Evolutionary conservation across 2,888 invertebrate species (phyloP), one percentile per base, ranked within the genome.

Genomic region (Oxycera nigricornis): DNA sequence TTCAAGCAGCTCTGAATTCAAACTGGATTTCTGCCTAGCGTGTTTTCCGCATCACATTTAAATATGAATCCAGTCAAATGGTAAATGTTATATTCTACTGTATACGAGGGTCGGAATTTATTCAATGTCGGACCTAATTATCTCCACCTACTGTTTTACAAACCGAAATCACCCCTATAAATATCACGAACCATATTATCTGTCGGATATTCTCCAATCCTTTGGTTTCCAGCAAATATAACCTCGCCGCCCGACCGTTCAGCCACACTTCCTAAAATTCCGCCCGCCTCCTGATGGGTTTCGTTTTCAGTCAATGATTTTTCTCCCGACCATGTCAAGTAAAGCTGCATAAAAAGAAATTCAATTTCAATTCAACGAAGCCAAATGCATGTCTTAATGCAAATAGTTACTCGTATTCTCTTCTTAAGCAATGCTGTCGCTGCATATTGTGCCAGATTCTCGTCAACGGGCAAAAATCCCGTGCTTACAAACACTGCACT

Each of bases 401-500:
- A 46, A 67, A 46, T 35, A 57, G 72, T 75, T 79, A 87, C 88
- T 79, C 84, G 82, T 77, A 87, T 86, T 77, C 87, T 81, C 79
- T 87, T 87, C 76, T 84, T 83, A 1, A 84, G 79, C 74, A 87
- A 74, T 74, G 83, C 85, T 76, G 85, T 85, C 17, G 86, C 83
- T 20, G 87, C 85, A 78, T 85, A 82, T 75, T 85, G 84, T 22
- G 86, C 85, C 52, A 87, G 80, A 78, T 86, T 85, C 9, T 85
- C 85, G 78, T 90, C 90, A 1, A 86, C 87, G 35, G 88, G 86
- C 22, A 87, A 87, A 39, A 86, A 84, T 74, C 89, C 89, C 0
- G 90, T 89, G 75, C 91, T 87, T 55, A 91, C 82, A 79, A 91
- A 88, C 9, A 91, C 85, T 0, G 89, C 90, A 76, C 89, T 89